Conservation (phyloP, 2,797 vertebrate species). For the Clarias pachynema region DNA sequence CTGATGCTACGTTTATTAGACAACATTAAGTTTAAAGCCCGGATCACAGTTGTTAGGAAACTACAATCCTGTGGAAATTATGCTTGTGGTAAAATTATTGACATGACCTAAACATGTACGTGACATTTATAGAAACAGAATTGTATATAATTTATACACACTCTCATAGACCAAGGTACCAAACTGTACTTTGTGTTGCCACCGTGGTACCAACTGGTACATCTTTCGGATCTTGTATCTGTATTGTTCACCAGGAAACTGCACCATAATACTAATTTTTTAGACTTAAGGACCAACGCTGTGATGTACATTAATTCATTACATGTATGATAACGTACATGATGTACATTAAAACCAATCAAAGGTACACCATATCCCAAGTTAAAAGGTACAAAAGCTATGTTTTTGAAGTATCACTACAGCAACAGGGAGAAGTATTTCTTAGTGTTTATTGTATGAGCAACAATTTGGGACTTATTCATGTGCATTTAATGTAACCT, state of each 20-base stretch:
- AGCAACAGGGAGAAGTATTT: neutral
- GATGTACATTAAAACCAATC: neutral
- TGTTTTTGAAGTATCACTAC: neutral
- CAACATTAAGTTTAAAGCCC: neutral
- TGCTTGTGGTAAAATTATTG: neutral
- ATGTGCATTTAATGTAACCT: neutral
- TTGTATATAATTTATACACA: neutral
- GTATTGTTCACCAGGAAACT: neutral
- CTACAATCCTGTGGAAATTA: neutral
- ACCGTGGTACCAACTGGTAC: neutral
- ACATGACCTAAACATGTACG: neutral
- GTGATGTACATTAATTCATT: neutral
- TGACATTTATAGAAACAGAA: neutral
- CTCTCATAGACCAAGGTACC: neutral
- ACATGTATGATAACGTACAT: too few relatives aligned
- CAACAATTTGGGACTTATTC: neutral
- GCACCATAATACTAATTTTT: neutral
- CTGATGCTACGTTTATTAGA: neutral
- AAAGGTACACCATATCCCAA: neutral
- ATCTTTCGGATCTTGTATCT: neutral
- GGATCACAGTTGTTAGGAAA: neutral
- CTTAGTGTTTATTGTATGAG: neutral
- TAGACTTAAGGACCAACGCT: neutral
- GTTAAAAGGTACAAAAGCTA: neutral
- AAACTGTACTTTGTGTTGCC: neutral